Evolutionary conservation across 2,888 invertebrate genomes (phyloP).

Genomic region (Pollenia angustigena): DNA sequence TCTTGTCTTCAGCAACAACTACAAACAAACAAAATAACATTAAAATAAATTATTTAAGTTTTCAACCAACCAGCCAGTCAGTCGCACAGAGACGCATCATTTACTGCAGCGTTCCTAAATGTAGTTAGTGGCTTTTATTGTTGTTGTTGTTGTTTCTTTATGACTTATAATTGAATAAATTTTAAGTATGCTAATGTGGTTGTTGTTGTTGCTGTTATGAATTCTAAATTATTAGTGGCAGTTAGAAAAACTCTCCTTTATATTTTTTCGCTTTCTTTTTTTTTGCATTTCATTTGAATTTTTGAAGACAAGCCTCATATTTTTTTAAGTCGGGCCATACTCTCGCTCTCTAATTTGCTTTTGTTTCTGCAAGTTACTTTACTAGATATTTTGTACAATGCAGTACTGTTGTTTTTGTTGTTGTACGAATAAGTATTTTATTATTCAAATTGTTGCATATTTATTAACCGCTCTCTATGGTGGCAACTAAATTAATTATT

Average conservation of each 20-base stretch:
- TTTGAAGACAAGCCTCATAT: neutral
- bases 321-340: neutral
- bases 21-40: slow-evolving; percentile 19
- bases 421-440: slow-evolving; percentile 41
- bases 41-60: slow-evolving; percentile 59
- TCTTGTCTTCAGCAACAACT: slow-evolving; percentile 32
- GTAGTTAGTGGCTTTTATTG: slow-evolving; percentile 32
- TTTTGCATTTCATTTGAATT: slow-evolving; percentile 49
- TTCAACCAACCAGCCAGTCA: slow-evolving; percentile 18
- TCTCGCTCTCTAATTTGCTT: slow-evolving; percentile 7
- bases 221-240: slow-evolving; percentile 59
- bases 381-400: neutral
- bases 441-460: slow-evolving; percentile 72
- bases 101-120: slow-evolving; percentile 43
- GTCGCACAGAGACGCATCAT: slow-evolving; percentile 63
- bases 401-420: neutral
- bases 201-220: slow-evolving; percentile 58
- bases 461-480: slow-evolving; percentile 68
- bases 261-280: slow-evolving; percentile 15
- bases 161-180: slow-evolving; percentile 71
- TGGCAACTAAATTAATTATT: slow-evolving; percentile 66
- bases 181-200: slow-evolving; percentile 41
- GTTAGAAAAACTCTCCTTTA: slow-evolving; percentile 42
- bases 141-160: slow-evolving; percentile 54
- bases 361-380: slow-evolving; percentile 21